A percentile compares a stretch with the other conserved stretches of the same genome.
These are phyloP conservation scores for Drosophila nikananu DNA, from an alignment of 1,140 invertebrate genomes.

Conservation along the genomic window DNA sequence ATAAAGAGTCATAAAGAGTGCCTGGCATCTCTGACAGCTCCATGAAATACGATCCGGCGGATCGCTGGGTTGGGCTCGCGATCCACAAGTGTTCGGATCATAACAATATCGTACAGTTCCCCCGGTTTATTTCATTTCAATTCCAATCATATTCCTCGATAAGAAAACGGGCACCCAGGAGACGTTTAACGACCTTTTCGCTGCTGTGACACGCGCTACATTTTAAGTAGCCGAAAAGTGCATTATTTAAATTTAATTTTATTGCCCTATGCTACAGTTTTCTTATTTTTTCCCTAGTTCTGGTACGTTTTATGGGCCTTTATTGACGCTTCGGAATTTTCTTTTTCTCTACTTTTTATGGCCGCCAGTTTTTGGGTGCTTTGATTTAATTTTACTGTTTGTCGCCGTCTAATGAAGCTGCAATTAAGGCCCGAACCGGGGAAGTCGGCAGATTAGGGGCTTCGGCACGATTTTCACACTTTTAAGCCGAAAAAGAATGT, in stretches of 20 bases:
- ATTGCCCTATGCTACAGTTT: constrained; percentile 53
- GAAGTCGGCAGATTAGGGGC: constrained; percentile 11
- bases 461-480: constrained; percentile 50
- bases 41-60: constrained; percentile 65
- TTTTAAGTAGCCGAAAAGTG: constrained; percentile 57
- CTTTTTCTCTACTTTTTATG: constrained; percentile 36
- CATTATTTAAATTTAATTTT: constrained; percentile 74
- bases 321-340: constrained; percentile 69
- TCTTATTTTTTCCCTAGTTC: constrained; percentile 50
- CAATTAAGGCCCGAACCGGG: constrained; percentile 17
- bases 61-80: constrained; percentile 27
- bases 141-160: constrained; percentile 42
- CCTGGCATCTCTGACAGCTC: constrained; percentile 46
- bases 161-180: constrained; percentile 3
- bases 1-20: constrained; percentile 33
- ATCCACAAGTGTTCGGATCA: constrained; percentile 23
- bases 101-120: constrained; percentile 5
- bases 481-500: constrained; percentile 26
- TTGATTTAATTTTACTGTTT: constrained; percentile 70
- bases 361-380: constrained; percentile 44
- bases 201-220: constrained; percentile 76
- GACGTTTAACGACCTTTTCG: constrained; percentile 44
- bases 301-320: constrained; percentile 60
- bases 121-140: constrained; percentile 22
- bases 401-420: constrained; percentile 49